A percentile compares a stretch with the other conserved stretches of the same genome.
These are phyloP conservation scores for Lerema accius DNA, from an alignment of 1,140 invertebrate genomes.

Conservation along the genomic window DNA sequence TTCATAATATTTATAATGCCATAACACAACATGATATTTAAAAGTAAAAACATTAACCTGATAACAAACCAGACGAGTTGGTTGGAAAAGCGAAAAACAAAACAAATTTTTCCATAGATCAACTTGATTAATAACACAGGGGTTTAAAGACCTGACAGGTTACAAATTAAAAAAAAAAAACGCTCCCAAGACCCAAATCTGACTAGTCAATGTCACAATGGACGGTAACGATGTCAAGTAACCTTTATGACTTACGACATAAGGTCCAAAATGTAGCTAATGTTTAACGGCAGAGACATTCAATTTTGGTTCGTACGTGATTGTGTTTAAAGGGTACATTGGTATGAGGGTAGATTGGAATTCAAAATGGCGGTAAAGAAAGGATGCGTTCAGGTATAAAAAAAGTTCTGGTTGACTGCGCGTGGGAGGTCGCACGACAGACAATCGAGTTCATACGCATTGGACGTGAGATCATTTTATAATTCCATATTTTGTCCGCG, in stretches of 20 bases:
- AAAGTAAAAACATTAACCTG: background rate
- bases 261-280: constrained; percentile 45
- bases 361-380: constrained; percentile 60
- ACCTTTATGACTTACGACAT: constrained; percentile 48
- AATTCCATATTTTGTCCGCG: background rate
- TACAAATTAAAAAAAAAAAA: constrained; percentile 55
- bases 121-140: constrained; percentile 65
- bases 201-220: constrained; percentile 62
- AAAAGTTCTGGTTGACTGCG: constrained; percentile 59
- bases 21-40: background rate
- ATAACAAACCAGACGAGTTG: background rate
- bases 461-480: constrained; percentile 21
- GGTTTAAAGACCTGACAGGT: constrained; percentile 54
- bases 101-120: constrained; percentile 38
- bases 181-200: constrained; percentile 64
- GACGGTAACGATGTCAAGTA: constrained; percentile 47
- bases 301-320: constrained; percentile 43
- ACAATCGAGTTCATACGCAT: constrained; percentile 31
- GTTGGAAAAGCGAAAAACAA: constrained; percentile 40
- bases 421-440: constrained; percentile 51
- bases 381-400: constrained; percentile 59
- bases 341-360: constrained; percentile 51
- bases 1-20: too few relatives aligned
- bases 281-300: constrained; percentile 25
- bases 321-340: constrained; percentile 47